Base-by-base conservation (phyloP, 2,888 invertebrate species). In the Sceliomorpha sp. region DNA sequence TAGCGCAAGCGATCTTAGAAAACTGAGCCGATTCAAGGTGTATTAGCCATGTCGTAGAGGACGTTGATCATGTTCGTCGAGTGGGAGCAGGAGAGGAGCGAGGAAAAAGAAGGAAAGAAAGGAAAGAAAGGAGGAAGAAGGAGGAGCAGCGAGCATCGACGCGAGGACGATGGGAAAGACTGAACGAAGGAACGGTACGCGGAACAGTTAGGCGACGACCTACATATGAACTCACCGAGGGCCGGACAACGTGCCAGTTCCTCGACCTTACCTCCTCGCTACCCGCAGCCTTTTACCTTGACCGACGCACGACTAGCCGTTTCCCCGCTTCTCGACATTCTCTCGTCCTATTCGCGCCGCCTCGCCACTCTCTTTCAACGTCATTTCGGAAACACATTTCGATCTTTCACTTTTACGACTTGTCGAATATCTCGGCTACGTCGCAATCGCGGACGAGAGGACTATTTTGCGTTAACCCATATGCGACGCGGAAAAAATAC, bases 181-280 rank as follows among this genome's bases (percentile, higher is more conserved):
- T 48, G 51, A 37, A 63, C 58, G 58, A 59, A 63, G 80, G 82
- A 88, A 87, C 87, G 87, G 87, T 88, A 87, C 86, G 87, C 73
- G 81, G 81, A 88, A 88, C 88, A 87, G 88, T 88, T 88, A 88
- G 88, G 80, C 87, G 86, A 82, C 78, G 88, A 88, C 88, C 88
- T 81, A 88, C 82, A 88, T 87, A 78, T 76, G 74, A 75, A 80
- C 78, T 76, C 63, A 73, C 79, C 78, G 81, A 79, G 79, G 76
- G 78, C 73, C 81, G 83, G 80, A 79, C 80, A 81, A 78, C 86
- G 87, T 87, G 83, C 87, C 81, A 87, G 87, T 87, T 87, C 87
- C 80, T 69, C 60, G 64, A 64, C 60, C 68, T 68, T 72, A 64
- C 17, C 68, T 47, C 48, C 40, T 36, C 34, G 42, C 42, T 39